Evolutionary conservation across 2,113 vertebrate species (phyloP), one percentile per base, ranked within the genome.

Genomic region (Atractosteus spatula): DNA sequence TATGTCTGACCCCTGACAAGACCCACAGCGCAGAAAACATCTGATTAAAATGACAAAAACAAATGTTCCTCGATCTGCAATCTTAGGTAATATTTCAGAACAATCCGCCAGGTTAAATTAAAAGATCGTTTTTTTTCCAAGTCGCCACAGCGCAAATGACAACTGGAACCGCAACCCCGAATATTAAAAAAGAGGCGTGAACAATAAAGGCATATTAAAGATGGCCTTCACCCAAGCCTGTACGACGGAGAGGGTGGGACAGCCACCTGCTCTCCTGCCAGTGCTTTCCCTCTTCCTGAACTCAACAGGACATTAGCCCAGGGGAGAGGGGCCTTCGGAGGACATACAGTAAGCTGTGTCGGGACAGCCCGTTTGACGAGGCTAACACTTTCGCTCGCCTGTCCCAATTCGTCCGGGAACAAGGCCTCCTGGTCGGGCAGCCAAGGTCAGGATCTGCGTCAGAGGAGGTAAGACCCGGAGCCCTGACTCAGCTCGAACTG

Each of bases 401-500:
- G 87, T 83, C 87, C 87, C 83, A 67, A 78, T 79, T 81, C 76
- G 59, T 78, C 79, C 70, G 79, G 80, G 84, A 92, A 92, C 89
- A 86, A 85, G 83, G 77, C 83, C 84, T 76, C 83, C 80, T 7
- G 71, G 70, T 77, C 78, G 76, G 84, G 70, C 80, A 67, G 83
- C 78, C 92, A 94, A 94, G 94, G 94, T 92, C 91, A 83, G 43
- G 4, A 79, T 63, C 85, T 80, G 86, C 72, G 80, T 74, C 68
- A 63, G 77, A 42, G 71, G 66, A 82, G 76, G 80, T 89, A 94
- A 94, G 79, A 88, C 89, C 75, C 8, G 81, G 84, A 80, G 66
- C 80, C 77, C 94, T 92, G 94, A 94, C 91, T 94, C 94, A 95
- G 93, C 93, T 76, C 47, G 10, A 51, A 51, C 47, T 5, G 47